A percentile compares a stretch with the other conserved stretches of the same genome.
Evolutionary conservation across 1,140 invertebrate species (phyloP).

Genomic region (Ceratoteleas bidentatus): DNA sequence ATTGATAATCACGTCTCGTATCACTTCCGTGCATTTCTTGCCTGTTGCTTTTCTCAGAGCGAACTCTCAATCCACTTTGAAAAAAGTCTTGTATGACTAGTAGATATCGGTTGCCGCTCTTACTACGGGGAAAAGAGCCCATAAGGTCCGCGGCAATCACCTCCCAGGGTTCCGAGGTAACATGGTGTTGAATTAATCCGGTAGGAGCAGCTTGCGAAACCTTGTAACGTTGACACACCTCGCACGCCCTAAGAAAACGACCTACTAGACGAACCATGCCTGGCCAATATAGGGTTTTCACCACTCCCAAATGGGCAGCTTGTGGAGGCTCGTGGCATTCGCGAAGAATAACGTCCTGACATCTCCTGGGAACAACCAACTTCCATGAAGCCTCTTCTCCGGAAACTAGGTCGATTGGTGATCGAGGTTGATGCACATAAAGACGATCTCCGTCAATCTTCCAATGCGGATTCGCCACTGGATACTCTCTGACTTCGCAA

Average conservation of each 20-base stretch:
- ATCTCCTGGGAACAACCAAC: neutral
- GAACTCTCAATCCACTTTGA: conserved; percentile 1
- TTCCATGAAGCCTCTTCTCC: conserved; percentile 10
- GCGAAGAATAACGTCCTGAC: neutral
- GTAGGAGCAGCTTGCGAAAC: neutral
- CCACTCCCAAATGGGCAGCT: neutral
- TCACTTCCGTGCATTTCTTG: conserved; percentile 3
- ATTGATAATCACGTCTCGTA: too few species aligned
- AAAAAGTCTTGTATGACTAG: neutral
- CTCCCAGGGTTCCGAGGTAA: neutral
- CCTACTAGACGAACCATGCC: neutral
- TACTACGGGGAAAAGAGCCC: conserved; percentile 1
- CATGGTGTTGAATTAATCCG: neutral
- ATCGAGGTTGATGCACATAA: conserved; percentile 1
- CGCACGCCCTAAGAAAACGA: neutral
- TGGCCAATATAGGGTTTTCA: conserved; percentile 2
- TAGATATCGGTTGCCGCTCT: neutral
- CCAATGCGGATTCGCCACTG: too few species aligned
- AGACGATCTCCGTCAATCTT: conserved; percentile 12
- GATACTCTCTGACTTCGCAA: too few species aligned
- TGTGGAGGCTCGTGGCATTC: conserved; percentile 5
- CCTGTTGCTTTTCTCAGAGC: conserved; percentile 5
- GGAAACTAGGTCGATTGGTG: conserved; percentile 7
- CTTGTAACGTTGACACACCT: neutral
- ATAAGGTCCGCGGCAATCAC: conserved; percentile 9